These are phyloP conservation scores for Epistrophella euchroma DNA, from an alignment of 2,888 invertebrate species.

Conservation along the genomic window DNA sequence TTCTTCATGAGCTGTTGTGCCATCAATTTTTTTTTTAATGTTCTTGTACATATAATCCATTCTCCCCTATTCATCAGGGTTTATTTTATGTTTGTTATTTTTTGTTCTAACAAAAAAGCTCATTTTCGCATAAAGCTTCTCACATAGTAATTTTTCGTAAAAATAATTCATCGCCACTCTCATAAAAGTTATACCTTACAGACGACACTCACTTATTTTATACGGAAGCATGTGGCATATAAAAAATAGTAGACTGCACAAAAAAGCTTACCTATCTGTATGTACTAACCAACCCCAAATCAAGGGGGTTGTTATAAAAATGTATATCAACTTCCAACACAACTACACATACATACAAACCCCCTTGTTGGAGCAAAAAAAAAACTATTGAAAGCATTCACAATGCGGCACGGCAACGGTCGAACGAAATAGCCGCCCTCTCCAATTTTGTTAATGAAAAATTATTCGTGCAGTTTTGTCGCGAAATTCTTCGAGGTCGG, in stretches of 20 bases:
- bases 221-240: background rate
- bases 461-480: slow-evolving; percentile 72
- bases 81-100: background rate
- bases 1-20: too few species aligned
- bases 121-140: background rate
- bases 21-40: too few species aligned
- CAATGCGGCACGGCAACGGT: slow-evolving; percentile 7
- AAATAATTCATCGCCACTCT: background rate
- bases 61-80: background rate
- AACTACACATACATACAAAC: background rate
- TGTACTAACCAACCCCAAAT: slow-evolving; percentile 9
- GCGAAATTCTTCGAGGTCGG: slow-evolving; percentile 76
- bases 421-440: slow-evolving; percentile 30
- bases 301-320: slow-evolving; percentile 9
- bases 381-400: slow-evolving; percentile 24
- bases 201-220: background rate
- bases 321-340: slow-evolving; percentile 29
- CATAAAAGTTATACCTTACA: background rate
- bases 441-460: slow-evolving; percentile 57
- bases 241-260: background rate
- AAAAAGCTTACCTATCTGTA: background rate
- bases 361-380: background rate
- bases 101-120: slow-evolving; percentile 5
- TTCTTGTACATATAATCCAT: background rate
- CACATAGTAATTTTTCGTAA: background rate